Evolutionary conservation across 2,797 vertebrate species (phyloP).

Genomic region (Sus cebifrons): DNA sequence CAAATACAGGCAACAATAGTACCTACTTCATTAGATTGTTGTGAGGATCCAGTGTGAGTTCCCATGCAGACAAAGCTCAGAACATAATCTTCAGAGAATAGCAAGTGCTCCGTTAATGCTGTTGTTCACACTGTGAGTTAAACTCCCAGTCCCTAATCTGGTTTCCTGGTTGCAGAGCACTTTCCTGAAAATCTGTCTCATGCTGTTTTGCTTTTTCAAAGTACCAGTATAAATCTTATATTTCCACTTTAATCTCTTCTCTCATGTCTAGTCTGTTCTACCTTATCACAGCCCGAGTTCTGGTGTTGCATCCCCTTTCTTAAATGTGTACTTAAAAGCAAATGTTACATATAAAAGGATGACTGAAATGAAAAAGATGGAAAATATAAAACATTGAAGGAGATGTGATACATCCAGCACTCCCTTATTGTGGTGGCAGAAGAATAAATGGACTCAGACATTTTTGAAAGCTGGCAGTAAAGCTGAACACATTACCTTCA

Average conservation of each 20-base stretch:
- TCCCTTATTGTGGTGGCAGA: neutral
- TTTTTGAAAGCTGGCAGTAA: neutral
- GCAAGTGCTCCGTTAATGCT: too few species aligned
- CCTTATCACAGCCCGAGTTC: neutral
- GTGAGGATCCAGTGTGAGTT: neutral
- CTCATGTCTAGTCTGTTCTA: neutral
- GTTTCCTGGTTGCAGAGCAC: neutral
- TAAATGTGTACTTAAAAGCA: neutral
- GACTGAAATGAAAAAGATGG: neutral
- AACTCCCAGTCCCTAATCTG: neutral
- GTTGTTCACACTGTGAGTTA: neutral
- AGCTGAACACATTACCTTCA: neutral
- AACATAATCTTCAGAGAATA: neutral
- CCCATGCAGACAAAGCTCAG: neutral
- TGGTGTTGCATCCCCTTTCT: neutral
- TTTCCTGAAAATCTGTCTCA: neutral
- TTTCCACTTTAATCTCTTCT: neutral
- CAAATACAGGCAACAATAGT: neutral
- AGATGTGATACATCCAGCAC: neutral
- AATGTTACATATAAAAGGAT: neutral
- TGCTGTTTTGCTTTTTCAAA: slow-evolving; percentile 22
- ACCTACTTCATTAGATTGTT: neutral
- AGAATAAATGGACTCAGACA: neutral
- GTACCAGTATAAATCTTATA: neutral
- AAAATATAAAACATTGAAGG: neutral